A percentile compares a stretch with the other conserved stretches of the same genome.
phyloP scores from a whole-genome alignment of 2,888 invertebrate genomes.

The Euproctis similis region DNA sequence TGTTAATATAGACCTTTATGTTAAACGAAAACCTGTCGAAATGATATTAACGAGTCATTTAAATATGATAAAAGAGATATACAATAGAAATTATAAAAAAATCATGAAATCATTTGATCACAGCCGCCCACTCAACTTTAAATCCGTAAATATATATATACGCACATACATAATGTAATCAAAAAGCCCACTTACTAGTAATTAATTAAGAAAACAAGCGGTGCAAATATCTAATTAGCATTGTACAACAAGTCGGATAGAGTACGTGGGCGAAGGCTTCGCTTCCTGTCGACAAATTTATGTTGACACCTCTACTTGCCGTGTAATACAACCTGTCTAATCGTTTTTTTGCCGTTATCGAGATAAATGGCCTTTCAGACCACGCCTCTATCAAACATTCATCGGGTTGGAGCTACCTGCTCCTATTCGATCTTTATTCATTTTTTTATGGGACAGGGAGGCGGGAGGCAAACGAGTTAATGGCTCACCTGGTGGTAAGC shows the following conservation, averaged over 20 bases:
- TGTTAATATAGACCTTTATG: too few relatives aligned
- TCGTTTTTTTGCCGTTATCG: conserved; percentile 1
- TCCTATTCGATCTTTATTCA: too few relatives aligned
- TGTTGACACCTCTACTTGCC: conserved; percentile 20
- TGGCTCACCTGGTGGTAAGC: too few relatives aligned
- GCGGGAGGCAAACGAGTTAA: too few relatives aligned
- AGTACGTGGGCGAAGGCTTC: conserved; percentile 36
- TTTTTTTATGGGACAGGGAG: too few relatives aligned
- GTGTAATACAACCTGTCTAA: conserved; percentile 12
- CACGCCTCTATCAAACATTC: too few relatives aligned
- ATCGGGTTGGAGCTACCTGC: too few relatives aligned
- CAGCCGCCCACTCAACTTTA: conserved; percentile 14
- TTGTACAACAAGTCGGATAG: conserved; percentile 36
- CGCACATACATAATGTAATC: conserved; percentile 21
- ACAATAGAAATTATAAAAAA: too few relatives aligned
- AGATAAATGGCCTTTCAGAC: neutral
- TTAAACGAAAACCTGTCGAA: too few relatives aligned
- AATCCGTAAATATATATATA: conserved; percentile 18
- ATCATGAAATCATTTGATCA: too few relatives aligned
- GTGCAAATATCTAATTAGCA: conserved; percentile 48
- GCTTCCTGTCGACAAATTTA: conserved; percentile 35
- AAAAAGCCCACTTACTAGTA: conserved; percentile 43
- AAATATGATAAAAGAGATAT: too few relatives aligned
- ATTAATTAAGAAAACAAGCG: conserved; percentile 54
- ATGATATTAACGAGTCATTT: too few relatives aligned